phyloP scores from a whole-genome alignment of 35 echinoderm and acorn worm species.

The Nesometra sesokonis region DNA sequence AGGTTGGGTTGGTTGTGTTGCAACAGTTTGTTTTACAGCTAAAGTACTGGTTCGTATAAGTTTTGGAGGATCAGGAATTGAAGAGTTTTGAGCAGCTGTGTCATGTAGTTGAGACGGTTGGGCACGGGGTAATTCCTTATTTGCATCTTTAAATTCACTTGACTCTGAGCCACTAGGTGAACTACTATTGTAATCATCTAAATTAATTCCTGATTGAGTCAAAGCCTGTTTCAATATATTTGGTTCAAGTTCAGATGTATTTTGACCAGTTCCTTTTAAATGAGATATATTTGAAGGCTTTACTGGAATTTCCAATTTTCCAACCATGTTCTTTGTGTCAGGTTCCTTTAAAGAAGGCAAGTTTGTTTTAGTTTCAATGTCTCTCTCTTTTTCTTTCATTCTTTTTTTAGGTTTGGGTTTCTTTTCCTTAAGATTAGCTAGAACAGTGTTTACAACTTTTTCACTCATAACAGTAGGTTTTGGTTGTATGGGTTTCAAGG shows the following conservation, averaged over 20 bases:
- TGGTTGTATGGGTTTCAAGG: slow-evolving; percentile 92
- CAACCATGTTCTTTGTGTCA: slow-evolving; percentile 13
- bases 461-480: slow-evolving; percentile 72
- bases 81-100: slow-evolving; percentile 1
- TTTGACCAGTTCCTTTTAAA: background rate
- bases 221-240: slow-evolving; percentile 88
- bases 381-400: slow-evolving; percentile 55
- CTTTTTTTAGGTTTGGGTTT: slow-evolving; percentile 62
- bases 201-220: slow-evolving; percentile 61
- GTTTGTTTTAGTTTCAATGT: slow-evolving; percentile 29
- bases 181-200: slow-evolving; percentile 17
- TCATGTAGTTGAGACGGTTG: slow-evolving; percentile 11
- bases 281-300: slow-evolving; percentile 19
- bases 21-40: slow-evolving; percentile 20
- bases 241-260: slow-evolving; percentile 37
- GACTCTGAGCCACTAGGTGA: background rate
- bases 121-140: slow-evolving; percentile 38
- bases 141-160: slow-evolving; percentile 1
- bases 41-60: slow-evolving; percentile 72
- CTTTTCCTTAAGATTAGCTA: slow-evolving; percentile 65
- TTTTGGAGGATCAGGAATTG: slow-evolving; percentile 87
- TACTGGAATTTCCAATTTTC: slow-evolving; percentile 20
- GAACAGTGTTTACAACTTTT: slow-evolving; percentile 21
- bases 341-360: slow-evolving; percentile 21
- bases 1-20: slow-evolving; percentile 23